Percentiles rank a stretch among this genome's conserved stretches.
Conservation (phyloP, 1,140 invertebrate species). For the Drosophila tani region DNA sequence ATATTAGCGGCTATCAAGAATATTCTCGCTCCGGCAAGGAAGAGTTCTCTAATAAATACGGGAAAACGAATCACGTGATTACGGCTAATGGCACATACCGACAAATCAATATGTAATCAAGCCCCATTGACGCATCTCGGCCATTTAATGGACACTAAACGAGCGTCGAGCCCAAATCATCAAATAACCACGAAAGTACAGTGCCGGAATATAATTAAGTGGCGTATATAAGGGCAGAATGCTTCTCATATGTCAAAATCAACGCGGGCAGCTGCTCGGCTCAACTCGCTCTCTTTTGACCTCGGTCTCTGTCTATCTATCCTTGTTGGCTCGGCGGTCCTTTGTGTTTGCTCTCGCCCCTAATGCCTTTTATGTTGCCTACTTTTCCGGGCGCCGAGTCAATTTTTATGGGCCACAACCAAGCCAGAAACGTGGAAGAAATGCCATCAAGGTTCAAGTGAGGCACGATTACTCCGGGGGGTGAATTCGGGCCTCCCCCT, state of each 20-base stretch:
- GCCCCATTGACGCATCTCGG: slow-evolving; percentile 38
- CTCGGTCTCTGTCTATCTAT: slow-evolving; percentile 3
- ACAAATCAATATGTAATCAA: slow-evolving; percentile 43
- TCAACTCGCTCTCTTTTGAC: not conserved
- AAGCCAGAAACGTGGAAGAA: slow-evolving; percentile 22
- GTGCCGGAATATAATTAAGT: slow-evolving; percentile 64
- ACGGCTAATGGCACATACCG: slow-evolving; percentile 21
- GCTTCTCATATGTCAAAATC: slow-evolving; percentile 78
- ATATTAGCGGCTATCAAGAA: not conserved
- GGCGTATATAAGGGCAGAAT: slow-evolving; percentile 33
- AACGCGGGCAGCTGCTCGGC: slow-evolving; percentile 61
- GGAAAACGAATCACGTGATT: slow-evolving; percentile 27
- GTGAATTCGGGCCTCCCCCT: not conserved
- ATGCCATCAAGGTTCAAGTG: slow-evolving; percentile 58
- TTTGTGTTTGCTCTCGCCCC: slow-evolving; percentile 37
- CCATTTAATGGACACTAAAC: slow-evolving; percentile 29
- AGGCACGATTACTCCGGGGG: slow-evolving; percentile 14
- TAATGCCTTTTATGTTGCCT: slow-evolving; percentile 57
- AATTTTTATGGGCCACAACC: slow-evolving; percentile 64
- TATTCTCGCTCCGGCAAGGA: not conserved
- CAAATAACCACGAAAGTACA: slow-evolving; percentile 32
- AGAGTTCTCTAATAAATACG: slow-evolving; percentile 14
- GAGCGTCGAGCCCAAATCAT: slow-evolving; percentile 17
- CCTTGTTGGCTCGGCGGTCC: slow-evolving; percentile 24
- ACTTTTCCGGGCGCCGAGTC: slow-evolving; percentile 47